phyloP scores from a whole-genome alignment of 1,140 invertebrate genomes.

The Elysia chlorotica region DNA sequence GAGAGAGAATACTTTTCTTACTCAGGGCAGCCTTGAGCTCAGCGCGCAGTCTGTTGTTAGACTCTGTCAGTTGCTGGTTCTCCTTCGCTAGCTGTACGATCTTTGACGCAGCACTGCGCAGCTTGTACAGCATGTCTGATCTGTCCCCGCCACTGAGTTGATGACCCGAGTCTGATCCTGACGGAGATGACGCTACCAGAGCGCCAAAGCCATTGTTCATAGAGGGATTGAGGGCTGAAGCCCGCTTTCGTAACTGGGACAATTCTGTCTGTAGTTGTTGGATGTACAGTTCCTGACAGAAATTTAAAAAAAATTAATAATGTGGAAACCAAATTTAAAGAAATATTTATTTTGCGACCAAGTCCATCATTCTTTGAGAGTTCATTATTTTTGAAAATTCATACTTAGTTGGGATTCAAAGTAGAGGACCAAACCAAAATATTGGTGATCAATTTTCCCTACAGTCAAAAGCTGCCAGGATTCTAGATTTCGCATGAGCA shows the following conservation, averaged over 20 bases:
- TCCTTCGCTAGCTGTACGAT: conserved; percentile 54
- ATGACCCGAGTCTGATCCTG: conserved; percentile 6
- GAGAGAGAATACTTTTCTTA: too few species aligned
- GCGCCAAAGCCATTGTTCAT: conserved; percentile 6
- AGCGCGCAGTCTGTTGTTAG: conserved; percentile 57
- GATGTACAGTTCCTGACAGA: conserved; percentile 59
- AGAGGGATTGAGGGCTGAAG: neutral
- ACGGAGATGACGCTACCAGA: neutral
- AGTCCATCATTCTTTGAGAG: too few species aligned
- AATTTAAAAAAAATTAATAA: too few species aligned
- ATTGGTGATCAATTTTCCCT: too few species aligned
- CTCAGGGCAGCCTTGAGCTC: conserved; percentile 53
- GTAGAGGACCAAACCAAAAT: too few species aligned
- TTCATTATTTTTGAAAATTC: too few species aligned
- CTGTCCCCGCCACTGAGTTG: neutral
- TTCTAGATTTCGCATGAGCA: too few species aligned
- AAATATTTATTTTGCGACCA: too few species aligned
- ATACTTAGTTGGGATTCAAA: too few species aligned
- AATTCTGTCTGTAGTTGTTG: conserved; percentile 61
- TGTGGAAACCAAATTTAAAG: too few species aligned
- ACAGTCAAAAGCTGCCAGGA: too few species aligned
- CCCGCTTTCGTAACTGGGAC: conserved; percentile 33
- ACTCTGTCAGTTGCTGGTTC: conserved; percentile 57
- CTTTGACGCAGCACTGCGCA: conserved; percentile 50
- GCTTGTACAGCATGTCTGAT: conserved; percentile 40